These are phyloP conservation scores for Bacillus rossius DNA, from an alignment of 1,140 invertebrate genomes.

Conservation along the genomic window DNA sequence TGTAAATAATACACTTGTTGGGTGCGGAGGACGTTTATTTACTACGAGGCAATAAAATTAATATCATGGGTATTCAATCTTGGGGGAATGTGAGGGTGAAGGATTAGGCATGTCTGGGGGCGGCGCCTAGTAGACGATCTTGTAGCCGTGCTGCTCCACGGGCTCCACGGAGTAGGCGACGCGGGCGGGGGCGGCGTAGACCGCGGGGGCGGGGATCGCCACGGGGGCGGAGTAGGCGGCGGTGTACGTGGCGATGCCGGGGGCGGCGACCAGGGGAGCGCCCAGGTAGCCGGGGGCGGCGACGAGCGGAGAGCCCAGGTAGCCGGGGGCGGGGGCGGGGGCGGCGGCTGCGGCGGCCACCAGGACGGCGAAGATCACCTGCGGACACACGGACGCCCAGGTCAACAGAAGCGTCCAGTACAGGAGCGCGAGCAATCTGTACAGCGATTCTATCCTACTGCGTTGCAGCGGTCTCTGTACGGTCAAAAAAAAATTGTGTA, in stretches of 20 bases:
- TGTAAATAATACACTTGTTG: conserved; percentile 32
- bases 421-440: too few species aligned
- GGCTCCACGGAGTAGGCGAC: conserved; percentile 39
- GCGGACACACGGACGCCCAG: too few species aligned
- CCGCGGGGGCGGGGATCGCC: conserved; percentile 29
- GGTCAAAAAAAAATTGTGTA: too few species aligned
- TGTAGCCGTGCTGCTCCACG: conserved; percentile 44
- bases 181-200: conserved; percentile 37
- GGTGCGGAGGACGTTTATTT: conserved; percentile 30
- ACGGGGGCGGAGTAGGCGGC: conserved; percentile 15
- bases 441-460: too few species aligned
- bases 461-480: too few species aligned
- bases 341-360: conserved; percentile 44
- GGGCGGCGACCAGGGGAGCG: conserved; percentile 7
- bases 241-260: conserved; percentile 14
- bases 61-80: conserved; percentile 36
- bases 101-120: not conserved
- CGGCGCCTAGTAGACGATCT: conserved; percentile 22
- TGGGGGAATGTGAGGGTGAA: conserved; percentile 38
- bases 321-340: conserved; percentile 30
- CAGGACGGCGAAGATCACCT: conserved; percentile 47
- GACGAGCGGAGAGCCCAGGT: too few species aligned
- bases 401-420: too few species aligned
- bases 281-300: conserved; percentile 16
- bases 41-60: conserved; percentile 34